Percentiles rank a stretch among this genome's conserved stretches.
These are phyloP conservation scores for Drosophila ercepeae DNA, from an alignment of 1,140 invertebrate species.

Conservation along the genomic window DNA sequence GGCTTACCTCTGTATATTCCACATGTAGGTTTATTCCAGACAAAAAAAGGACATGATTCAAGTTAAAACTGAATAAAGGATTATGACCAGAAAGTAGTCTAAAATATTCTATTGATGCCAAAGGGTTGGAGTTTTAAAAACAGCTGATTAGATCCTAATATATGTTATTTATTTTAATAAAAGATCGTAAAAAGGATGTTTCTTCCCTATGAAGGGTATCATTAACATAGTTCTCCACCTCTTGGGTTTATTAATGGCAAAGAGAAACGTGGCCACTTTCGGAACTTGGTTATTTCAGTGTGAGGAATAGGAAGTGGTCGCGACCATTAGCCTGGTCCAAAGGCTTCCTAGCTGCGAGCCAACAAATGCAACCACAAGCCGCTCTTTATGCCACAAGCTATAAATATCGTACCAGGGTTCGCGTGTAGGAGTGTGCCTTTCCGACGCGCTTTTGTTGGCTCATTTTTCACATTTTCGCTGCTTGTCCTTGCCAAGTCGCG, in stretches of 20 bases:
- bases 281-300: not conserved
- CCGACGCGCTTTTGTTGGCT: conserved; percentile 53
- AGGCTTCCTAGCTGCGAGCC: conserved; percentile 28
- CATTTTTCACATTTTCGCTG: conserved; percentile 69
- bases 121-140: too few relatives aligned
- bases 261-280: conserved; percentile 33
- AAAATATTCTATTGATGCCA: too few relatives aligned
- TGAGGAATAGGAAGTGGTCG: conserved; percentile 3
- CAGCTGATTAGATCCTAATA: too few relatives aligned
- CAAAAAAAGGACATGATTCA: too few relatives aligned
- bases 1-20: conserved; percentile 11
- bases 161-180: too few relatives aligned
- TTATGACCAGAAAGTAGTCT: too few relatives aligned
- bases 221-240: not conserved
- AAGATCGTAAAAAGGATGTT: too few relatives aligned
- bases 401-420: conserved; percentile 17
- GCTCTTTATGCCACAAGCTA: conserved; percentile 36
- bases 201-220: conserved; percentile 7
- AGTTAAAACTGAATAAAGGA: too few relatives aligned
- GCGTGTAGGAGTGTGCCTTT: conserved; percentile 22
- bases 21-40: not conserved
- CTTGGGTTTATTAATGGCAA: conserved; percentile 39
- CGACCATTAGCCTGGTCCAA: conserved; percentile 39
- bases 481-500: conserved; percentile 48
- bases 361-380: conserved; percentile 46